A percentile compares a stretch with the other conserved stretches of the same genome.
Conservation (phyloP, 2,113 vertebrate species). For the Hydrochoerus hydrochaeris region DNA sequence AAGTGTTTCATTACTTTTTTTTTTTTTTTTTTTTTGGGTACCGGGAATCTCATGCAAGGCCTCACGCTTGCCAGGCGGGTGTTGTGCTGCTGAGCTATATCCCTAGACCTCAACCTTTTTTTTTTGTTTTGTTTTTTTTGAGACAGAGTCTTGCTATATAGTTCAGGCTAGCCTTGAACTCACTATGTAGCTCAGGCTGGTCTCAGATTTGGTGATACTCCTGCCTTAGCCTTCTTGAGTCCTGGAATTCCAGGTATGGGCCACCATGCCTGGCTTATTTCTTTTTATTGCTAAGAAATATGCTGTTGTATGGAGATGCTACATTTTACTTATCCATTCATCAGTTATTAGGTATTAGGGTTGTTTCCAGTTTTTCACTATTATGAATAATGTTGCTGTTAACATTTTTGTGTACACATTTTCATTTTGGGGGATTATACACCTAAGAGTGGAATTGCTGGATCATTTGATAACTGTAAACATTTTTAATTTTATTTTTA, state of each 20-base stretch:
- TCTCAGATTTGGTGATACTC: neutral
- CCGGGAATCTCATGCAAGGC: too few species aligned
- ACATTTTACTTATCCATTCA: constrained; percentile 44
- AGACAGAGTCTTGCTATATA: neutral
- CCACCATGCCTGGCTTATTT: neutral
- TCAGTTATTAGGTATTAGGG: constrained; percentile 44
- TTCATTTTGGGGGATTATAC: constrained; percentile 32
- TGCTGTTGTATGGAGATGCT: constrained; percentile 9
- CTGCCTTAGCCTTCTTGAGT: neutral
- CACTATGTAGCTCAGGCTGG: neutral
- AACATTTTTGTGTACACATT: constrained; percentile 46
- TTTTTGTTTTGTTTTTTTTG: neutral
- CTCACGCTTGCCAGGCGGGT: too few species aligned
- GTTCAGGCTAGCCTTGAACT: neutral
- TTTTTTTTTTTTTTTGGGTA: neutral
- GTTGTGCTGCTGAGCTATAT: too few species aligned
- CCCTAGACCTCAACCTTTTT: too few species aligned
- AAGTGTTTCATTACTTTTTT: constrained; percentile 45
- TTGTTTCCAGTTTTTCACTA: constrained; percentile 29
- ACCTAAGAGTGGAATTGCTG: constrained; percentile 48
- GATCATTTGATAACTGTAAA: neutral
- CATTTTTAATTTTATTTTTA: neutral
- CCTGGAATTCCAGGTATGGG: neutral
- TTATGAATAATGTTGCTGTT: constrained; percentile 8
- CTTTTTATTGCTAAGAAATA: constrained; percentile 56